Conservation (phyloP, 2,888 invertebrate genomes). For the Dascillus cervinus region DNA sequence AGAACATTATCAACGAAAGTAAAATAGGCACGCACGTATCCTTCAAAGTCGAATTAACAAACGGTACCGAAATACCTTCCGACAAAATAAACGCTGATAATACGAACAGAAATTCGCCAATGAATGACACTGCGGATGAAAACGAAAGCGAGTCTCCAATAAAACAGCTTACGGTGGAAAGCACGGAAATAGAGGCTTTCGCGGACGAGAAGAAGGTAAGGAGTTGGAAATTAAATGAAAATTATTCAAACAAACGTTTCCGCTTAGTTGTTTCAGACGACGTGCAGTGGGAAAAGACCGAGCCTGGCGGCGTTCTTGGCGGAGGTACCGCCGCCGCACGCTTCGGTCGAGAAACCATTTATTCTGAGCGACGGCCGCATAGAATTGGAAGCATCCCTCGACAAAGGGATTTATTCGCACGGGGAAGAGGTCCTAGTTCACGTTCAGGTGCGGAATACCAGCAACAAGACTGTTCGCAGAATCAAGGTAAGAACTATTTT, state of each 20-base stretch:
- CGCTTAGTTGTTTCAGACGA: slow-evolving; percentile 1
- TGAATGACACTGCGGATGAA: no score
- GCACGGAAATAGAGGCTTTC: slow-evolving; percentile 28
- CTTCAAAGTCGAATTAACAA: slow-evolving; percentile 22
- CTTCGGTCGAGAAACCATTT: slow-evolving; percentile 73
- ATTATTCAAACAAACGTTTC: no score
- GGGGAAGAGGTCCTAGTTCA: slow-evolving; percentile 72
- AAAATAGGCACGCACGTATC: slow-evolving; percentile 22
- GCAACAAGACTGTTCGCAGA: slow-evolving; percentile 74
- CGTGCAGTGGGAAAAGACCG: slow-evolving; percentile 36
- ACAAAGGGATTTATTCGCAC: slow-evolving; percentile 76
- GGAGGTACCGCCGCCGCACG: slow-evolving; percentile 57
- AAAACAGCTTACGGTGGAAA: no score
- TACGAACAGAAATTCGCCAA: no score
- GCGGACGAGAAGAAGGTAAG: slow-evolving; percentile 12
- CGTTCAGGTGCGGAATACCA: slow-evolving; percentile 69
- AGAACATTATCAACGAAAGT: slow-evolving; percentile 13
- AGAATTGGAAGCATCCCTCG: slow-evolving; percentile 68
- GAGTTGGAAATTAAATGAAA: not conserved
- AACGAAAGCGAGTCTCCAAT: no score
- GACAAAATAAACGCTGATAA: no score
- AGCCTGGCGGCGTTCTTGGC: slow-evolving; percentile 28
- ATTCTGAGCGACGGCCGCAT: slow-evolving; percentile 78
- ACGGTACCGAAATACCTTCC: slow-evolving; percentile 34
- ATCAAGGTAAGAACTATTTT: slow-evolving; percentile 73